phyloP scores from a whole-genome alignment of 1,140 invertebrate genomes.

The Atta cephalotes region DNA sequence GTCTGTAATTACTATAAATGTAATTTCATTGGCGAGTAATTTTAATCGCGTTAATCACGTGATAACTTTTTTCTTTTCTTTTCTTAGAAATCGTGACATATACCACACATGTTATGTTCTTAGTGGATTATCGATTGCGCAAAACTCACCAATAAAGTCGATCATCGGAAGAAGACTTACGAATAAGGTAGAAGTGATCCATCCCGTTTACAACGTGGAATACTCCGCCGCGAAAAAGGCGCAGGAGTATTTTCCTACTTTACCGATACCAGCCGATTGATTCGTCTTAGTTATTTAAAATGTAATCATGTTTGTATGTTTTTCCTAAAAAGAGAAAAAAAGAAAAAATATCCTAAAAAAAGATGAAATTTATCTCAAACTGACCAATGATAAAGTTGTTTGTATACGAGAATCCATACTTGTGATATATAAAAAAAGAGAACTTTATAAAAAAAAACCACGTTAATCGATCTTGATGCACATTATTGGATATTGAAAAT shows the following conservation, averaged over 20 bases:
- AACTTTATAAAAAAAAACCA: background rate
- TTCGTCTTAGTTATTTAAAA: conserved; percentile 46
- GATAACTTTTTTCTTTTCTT: background rate
- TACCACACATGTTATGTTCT: conserved; percentile 99
- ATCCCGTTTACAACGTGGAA: conserved; percentile 83
- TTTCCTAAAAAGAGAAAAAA: conserved; percentile 50
- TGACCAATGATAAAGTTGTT: conserved; percentile 65
- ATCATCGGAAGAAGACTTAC: conserved; percentile 75
- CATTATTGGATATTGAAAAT: conserved; percentile 14
- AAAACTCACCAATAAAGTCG: conserved; percentile 90
- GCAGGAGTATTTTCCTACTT: conserved; percentile 79
- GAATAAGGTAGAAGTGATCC: conserved; percentile 80
- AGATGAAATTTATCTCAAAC: conserved; percentile 47
- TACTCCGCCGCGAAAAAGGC: conserved; percentile 78
- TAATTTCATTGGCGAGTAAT: conserved; percentile 34
- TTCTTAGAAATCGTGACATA: conserved; percentile 92
- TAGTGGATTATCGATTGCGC: conserved; percentile 97
- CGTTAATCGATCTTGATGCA: background rate
- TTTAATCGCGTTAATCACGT: background rate
- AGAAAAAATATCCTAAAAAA: conserved; percentile 33
- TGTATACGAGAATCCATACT: conserved; percentile 53
- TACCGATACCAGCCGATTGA: conserved; percentile 81
- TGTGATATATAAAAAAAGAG: conserved; percentile 17
- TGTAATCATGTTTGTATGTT: conserved; percentile 59
- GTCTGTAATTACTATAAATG: conserved; percentile 36